A percentile compares a stretch with the other conserved stretches of the same genome.
These are phyloP conservation scores for Condylura cristata DNA, from an alignment of 2,113 vertebrate species.

Conservation along the genomic window DNA sequence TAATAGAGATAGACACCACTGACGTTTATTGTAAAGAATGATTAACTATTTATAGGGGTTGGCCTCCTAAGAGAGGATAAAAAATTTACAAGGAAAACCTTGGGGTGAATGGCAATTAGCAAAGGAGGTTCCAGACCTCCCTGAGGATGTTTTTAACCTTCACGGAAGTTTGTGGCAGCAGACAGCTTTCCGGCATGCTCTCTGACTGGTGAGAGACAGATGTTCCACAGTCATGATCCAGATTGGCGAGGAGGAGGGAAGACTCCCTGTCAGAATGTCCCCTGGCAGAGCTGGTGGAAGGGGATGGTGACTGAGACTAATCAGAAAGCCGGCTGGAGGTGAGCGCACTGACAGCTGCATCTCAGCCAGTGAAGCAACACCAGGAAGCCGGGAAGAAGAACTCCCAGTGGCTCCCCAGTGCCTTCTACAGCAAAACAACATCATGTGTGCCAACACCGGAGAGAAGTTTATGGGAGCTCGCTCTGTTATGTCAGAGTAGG, in stretches of 20 bases:
- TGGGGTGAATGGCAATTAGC: neutral
- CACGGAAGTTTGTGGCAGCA: neutral
- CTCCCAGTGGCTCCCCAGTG: neutral
- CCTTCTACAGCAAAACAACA: neutral
- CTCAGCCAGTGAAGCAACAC: neutral
- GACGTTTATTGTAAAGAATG: neutral
- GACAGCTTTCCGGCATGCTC: neutral
- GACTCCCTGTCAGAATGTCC: neutral
- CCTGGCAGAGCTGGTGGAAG: neutral
- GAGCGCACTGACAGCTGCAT: neutral
- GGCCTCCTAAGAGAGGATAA: neutral
- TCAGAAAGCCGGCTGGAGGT: neutral
- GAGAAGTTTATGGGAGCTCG: neutral
- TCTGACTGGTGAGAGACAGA: too few relatives aligned
- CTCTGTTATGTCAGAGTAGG: neutral
- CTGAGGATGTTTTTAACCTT: neutral
- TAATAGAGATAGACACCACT: rapidly evolving
- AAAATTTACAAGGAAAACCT: neutral
- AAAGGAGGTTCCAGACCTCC: neutral
- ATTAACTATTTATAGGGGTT: neutral
- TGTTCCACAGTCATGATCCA: neutral
- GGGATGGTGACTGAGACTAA: neutral
- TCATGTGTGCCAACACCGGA: too few relatives aligned
- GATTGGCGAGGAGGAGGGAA: neutral
- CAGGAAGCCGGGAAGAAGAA: neutral